These are phyloP conservation scores for Lasioglossum oenotherae DNA, from an alignment of 2,888 invertebrate genomes.

Conservation along the genomic window DNA sequence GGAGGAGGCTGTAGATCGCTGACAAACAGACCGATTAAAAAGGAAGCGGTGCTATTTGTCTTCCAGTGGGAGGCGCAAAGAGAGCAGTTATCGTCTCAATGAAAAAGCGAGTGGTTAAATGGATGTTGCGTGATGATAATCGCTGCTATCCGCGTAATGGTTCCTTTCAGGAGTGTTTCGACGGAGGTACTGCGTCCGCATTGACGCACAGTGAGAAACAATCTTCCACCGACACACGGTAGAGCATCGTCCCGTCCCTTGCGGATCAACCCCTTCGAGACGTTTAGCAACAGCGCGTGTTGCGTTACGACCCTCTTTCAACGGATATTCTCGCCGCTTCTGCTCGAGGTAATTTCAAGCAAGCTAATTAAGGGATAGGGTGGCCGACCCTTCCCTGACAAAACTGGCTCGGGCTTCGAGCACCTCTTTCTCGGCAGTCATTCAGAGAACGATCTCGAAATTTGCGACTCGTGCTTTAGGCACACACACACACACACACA, in stretches of 20 bases:
- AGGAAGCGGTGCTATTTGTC: not conserved
- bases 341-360: conserved; percentile 44
- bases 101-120: not conserved
- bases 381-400: conserved; percentile 18
- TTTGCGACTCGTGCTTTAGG: not conserved
- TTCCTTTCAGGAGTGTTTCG: not conserved
- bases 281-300: conserved; percentile 24
- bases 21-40: not conserved
- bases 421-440: conserved; percentile 4
- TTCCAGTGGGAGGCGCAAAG: not conserved
- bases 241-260: not conserved
- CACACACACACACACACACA: not conserved
- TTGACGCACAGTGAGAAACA: conserved; percentile 11
- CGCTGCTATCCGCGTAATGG: not conserved
- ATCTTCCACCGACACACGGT: not conserved
- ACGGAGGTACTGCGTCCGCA: not conserved
- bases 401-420: conserved; percentile 22
- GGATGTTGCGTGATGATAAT: not conserved
- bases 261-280: conserved; percentile 31
- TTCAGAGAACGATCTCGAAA: conserved; percentile 22
- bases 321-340: conserved; percentile 31
- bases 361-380: conserved; percentile 35
- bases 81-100: not conserved
- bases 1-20: too few species aligned
- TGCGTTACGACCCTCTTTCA: conserved; percentile 20